Evolutionary conservation across 2,113 vertebrate genomes (phyloP), one percentile per base, ranked within the genome.

Genomic region (Entomyzon cyanotis): DNA sequence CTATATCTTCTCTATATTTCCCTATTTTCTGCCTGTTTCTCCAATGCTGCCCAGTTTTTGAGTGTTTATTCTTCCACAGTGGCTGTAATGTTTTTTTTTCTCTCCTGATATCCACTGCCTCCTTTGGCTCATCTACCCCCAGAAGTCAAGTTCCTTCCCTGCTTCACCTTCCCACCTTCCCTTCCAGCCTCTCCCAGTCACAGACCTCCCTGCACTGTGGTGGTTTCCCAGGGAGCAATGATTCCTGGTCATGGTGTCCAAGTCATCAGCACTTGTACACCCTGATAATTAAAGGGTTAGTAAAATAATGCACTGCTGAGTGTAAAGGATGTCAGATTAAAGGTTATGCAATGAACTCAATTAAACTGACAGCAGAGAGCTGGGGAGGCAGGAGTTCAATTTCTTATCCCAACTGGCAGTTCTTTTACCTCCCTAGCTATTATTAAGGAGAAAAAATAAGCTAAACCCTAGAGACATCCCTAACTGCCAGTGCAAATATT

Each of bases 401-500:
- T 85, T 83, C 67, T 91, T 93, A 52, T 89, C 95, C 73, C 70
- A 60, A 11, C 49, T 75, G 75, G 30, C 79, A 80, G 76, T n/a
- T 93, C 63, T 62, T 93, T 88, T 86, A 47, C 50, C 18, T 95
- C 63, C 56, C 20, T 58, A 64, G 55, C 52, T 78, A 17, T 74
- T 77, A 74, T 75, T 87, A 75, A 94, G 87, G 55, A 55, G 75
- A 19, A 53, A 64, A 90, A 63, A 41, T 20, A 84, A 71, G 13
- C 68, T 92, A 88, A 94, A 56, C 67, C 55, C 64, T 24, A 12
- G 55, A 94, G 60, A 87, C 31, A 58, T 82, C 49, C 23, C 69
- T 84, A 89, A 75, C 77, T 91, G 58, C n/a, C 81, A 79, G 60
- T 82, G 84, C 53, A 96, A 91, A 95, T 87, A 93, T 64, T 79